Conservation (phyloP, 2,113 vertebrate species). For the Hylia prasina region DNA sequence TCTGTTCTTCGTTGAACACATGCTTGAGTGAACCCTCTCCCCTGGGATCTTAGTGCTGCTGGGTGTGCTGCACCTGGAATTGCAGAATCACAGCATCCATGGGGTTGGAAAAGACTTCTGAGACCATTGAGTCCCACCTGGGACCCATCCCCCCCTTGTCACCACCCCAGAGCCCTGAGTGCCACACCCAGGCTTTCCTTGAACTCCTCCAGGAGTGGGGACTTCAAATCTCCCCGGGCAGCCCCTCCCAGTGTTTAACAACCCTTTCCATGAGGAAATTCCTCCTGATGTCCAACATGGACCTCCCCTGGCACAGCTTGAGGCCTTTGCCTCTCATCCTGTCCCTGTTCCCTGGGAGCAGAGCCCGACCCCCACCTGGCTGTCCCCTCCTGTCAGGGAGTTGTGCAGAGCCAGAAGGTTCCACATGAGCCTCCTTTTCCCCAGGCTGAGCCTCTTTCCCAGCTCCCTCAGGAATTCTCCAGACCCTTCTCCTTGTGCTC, state of each 20-base stretch:
- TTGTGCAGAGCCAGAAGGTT: neutral
- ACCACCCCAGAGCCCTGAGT: neutral
- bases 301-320: neutral
- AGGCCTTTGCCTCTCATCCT: fast-evolving
- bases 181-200: neutral
- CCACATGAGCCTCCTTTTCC: neutral
- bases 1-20: neutral
- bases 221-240: neutral
- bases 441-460: neutral
- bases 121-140: neutral
- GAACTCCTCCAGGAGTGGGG: neutral
- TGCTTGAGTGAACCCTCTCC: neutral
- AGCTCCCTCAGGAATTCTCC: neutral
- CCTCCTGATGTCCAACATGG: neutral
- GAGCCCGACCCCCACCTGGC: fast-evolving
- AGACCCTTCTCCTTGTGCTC: neutral
- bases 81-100: neutral
- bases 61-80: neutral
- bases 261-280: neutral
- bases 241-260: neutral
- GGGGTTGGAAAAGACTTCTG: neutral
- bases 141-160: no score
- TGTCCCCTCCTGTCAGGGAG: neutral
- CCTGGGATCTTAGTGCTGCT: neutral
- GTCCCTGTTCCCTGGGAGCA: neutral